Evolutionary conservation across 2,888 invertebrate genomes (phyloP).

Genomic region (Rapana venosa): DNA sequence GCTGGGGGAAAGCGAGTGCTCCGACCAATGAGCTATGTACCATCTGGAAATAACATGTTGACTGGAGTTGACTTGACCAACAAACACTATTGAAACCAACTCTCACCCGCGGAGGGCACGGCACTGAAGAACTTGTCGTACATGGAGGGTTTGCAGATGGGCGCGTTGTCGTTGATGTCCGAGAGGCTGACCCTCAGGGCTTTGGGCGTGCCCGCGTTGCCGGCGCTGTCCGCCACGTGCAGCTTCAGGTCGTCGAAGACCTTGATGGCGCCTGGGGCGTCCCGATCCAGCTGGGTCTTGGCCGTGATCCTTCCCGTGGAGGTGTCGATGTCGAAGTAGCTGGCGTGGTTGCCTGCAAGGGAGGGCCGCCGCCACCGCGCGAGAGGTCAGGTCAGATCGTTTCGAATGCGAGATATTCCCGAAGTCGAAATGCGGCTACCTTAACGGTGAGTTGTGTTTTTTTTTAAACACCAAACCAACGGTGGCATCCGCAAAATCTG

Average conservation of each 20-base stretch:
- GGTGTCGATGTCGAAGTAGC: slow-evolving; percentile 41
- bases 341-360: slow-evolving; percentile 17
- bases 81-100: no score
- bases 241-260: slow-evolving; percentile 12
- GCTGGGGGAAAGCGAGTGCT: no score
- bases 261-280: neutral
- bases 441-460: no score
- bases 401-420: neutral
- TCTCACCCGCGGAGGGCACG: no score
- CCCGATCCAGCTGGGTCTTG: slow-evolving; percentile 31
- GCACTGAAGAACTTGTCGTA: neutral
- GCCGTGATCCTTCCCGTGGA: slow-evolving; percentile 28
- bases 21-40: no score
- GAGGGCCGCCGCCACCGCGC: no score
- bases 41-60: no score
- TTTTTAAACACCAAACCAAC: no score
- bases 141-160: neutral
- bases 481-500: no score
- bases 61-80: no score
- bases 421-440: no score
- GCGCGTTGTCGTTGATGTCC: slow-evolving; percentile 45
- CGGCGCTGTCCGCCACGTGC: neutral
- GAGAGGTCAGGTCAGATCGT: neutral
- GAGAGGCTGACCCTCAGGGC: slow-evolving; percentile 32
- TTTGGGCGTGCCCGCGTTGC: slow-evolving; percentile 25